Conservation (phyloP, 2,113 vertebrate genomes). For the Pangasianodon gigas region DNA sequence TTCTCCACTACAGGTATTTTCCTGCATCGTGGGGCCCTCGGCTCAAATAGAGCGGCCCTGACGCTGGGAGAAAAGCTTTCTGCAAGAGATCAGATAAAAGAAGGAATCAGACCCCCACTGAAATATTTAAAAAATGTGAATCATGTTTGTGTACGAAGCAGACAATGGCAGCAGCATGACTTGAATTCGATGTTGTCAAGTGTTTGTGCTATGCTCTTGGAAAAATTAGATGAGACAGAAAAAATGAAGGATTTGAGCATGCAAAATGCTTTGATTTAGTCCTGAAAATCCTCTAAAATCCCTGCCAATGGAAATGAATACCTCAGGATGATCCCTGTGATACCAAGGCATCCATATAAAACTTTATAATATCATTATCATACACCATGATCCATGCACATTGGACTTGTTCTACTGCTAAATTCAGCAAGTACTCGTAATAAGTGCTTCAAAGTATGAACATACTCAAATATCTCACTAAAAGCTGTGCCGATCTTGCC, state of each 20-base stretch:
- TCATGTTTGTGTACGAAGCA: neutral
- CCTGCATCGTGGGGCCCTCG: conserved; percentile 50
- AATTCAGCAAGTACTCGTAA: neutral
- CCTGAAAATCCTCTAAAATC: neutral
- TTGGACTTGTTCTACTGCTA: neutral
- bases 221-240: neutral
- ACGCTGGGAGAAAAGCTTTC: conserved; percentile 12
- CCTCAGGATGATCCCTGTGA: neutral
- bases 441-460: neutral
- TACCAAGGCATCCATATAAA: neutral
- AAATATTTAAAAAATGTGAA: neutral
- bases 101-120: conserved; percentile 2
- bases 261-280: neutral
- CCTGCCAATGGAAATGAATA: neutral
- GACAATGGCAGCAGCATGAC: neutral
- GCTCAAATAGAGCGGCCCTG: conserved; percentile 1
- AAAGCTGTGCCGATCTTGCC: neutral
- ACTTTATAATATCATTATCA: neutral
- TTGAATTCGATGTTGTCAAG: neutral
- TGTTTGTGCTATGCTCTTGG: neutral
- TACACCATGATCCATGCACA: neutral
- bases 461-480: neutral
- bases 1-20: conserved; percentile 45
- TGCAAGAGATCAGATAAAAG: conserved; percentile 46
- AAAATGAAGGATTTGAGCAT: neutral